Base-by-base conservation (phyloP, 2,113 vertebrate genomes). In the Eira barbara region DNA sequence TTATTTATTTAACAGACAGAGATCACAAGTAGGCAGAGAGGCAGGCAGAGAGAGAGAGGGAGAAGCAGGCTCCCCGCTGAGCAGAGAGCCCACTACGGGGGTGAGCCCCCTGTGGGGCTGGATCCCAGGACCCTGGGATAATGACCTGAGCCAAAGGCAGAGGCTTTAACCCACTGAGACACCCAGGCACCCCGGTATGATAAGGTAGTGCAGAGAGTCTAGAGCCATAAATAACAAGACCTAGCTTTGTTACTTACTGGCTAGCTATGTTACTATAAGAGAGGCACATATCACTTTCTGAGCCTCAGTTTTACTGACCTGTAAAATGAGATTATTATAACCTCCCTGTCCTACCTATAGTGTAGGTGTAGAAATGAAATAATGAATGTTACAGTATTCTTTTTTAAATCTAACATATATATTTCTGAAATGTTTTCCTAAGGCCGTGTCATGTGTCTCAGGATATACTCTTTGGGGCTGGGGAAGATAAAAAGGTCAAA, bases 401-500 rank as follows among this genome's bases (percentile, higher is more conserved):
- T 83, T 83, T 83, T 2, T 0, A 39, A 81, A 69, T 39, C 21
- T 86, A 90, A 78, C 15, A 63, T 31, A 21, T n/a, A 14, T 65
- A 17, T 95, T 95, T 96, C 87, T 96, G 65, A 97, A 98, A 85
- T 95, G 27, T 39, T 3, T 97, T 89, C 52, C 65, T 81, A 95
- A 95, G 71, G 76, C 29, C 31, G 94, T 25, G 21, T 87, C 42
- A 95, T 17, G 34, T 92, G 42, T 31, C 29, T 61, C 39, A 73
- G 73, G 21, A 39, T 73, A 76, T 74, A 36, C 0, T 89, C 25
- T 49, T 20, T 31, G 73, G 78, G 61, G 31, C 5, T 3, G 18
- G 12, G 3, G 4, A 34, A 45, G 67, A 78, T 31, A 49, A 55
- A 47, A 90, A 42, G 7, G 23, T 80, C 55, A 84, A 88, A 93